Percentiles rank a stretch among this genome's conserved stretches.
Evolutionary conservation across 1,140 invertebrate genomes (phyloP).

Genomic region (Scaptomyza graminum): DNA sequence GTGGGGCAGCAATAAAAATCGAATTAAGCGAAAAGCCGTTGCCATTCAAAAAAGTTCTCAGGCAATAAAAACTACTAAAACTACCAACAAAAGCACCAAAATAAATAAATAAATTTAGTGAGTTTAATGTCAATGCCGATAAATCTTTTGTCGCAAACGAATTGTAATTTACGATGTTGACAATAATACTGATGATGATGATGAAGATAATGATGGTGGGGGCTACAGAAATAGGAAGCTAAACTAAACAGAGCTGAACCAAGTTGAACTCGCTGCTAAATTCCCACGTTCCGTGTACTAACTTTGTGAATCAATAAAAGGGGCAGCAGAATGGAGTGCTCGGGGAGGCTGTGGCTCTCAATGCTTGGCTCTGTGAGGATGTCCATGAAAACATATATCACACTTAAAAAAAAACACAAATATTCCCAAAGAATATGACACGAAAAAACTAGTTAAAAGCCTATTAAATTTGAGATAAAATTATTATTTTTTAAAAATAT

Average conservation of each 20-base stretch:
- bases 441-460: too few relatives aligned
- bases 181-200: constrained; percentile 2
- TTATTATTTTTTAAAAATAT: too few relatives aligned
- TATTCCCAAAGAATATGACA: neutral
- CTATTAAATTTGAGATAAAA: too few relatives aligned
- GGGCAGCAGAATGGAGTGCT: neutral
- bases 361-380: neutral
- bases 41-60: constrained; percentile 30
- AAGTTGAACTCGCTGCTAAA: constrained; percentile 30
- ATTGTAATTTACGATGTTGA: constrained; percentile 42
- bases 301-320: constrained; percentile 6
- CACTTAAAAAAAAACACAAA: neutral
- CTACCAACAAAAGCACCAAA: neutral
- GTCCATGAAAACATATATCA: constrained; percentile 11
- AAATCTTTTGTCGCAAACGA: constrained; percentile 32
- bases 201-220: neutral
- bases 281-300: constrained; percentile 27
- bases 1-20: constrained; percentile 18
- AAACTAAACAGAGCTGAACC: constrained; percentile 14
- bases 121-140: constrained; percentile 40
- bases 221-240: constrained; percentile 5
- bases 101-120: constrained; percentile 35
- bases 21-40: constrained; percentile 5
- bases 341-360: neutral
- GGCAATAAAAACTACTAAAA: constrained; percentile 18